Conservation (phyloP, 35 echinoderm and acorn worm genomes). For the Heliocidaris erythrogramma region DNA sequence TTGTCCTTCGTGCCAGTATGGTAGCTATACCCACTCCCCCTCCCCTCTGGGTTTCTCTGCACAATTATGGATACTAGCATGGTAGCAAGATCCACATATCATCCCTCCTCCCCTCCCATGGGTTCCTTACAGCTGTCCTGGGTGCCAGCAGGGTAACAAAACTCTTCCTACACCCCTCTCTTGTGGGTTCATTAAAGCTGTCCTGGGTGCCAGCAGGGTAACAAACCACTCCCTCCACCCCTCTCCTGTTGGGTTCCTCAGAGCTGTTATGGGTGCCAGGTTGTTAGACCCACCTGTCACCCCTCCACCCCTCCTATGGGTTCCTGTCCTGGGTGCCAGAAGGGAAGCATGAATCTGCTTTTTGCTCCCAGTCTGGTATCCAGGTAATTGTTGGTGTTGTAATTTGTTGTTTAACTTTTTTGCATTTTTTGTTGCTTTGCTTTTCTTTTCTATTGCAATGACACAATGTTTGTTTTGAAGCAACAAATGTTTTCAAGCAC, state of each 20-base stretch:
- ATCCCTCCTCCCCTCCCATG: too few relatives aligned
- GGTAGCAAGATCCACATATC: neutral
- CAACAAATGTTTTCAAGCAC: too few relatives aligned
- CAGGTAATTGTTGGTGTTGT: constrained; percentile 5
- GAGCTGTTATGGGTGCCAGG: neutral
- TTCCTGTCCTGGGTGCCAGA: neutral
- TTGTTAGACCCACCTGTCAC: neutral
- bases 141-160: too few relatives aligned
- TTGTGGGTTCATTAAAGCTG: too few relatives aligned
- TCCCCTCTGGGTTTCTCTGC: neutral
- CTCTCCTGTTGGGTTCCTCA: neutral
- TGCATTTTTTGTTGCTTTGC: neutral
- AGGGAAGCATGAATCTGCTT: neutral
- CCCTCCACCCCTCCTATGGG: neutral
- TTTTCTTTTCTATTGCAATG: neutral
- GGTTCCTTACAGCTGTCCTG: too few relatives aligned
- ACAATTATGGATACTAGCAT: too few relatives aligned
- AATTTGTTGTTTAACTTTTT: neutral
- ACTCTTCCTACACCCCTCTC: too few relatives aligned
- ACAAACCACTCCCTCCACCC: too few relatives aligned
- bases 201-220: too few relatives aligned
- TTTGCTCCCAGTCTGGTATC: constrained; percentile 24
- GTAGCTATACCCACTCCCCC: too few relatives aligned
- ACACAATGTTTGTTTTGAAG: too few relatives aligned
- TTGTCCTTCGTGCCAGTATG: too few relatives aligned